Base-by-base conservation (phyloP, 2,888 invertebrate species). In the Reticulitermes lucifugus region DNA sequence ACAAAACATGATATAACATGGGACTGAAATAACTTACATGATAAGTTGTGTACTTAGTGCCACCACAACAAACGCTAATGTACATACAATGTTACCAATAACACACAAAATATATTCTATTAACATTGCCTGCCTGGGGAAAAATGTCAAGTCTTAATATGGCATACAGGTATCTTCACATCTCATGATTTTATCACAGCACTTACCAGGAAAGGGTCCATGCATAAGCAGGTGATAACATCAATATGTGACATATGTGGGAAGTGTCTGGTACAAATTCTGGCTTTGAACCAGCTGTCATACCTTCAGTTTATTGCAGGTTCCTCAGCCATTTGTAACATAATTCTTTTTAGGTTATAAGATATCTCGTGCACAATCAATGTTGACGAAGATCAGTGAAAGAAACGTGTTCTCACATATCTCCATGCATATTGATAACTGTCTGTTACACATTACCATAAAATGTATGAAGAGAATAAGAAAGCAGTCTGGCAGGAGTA, bases 21-120 rank as follows among this genome's bases (percentile, higher is more conserved):
- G 65, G n/a, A n/a, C n/a, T 65, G 10, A 65, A 65, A 65, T 65
- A 65, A 65, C 25, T 65, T 65, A 65, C 65, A 65, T 65, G 65
- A 65, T 14, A 65, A 12, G 55, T 18, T 18, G 55, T 5, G 14
- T 55, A 55, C 18, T 12, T 55, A 55, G 55, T 25, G 65, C 25
- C n/a, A 12, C n/a, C 65, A 65, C 65, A 65, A 60, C 1, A 21
- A 21, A 60, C 6, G 18, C 60, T 60, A 65, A 65, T 25, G 65
- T 65, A 65, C 65, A 65, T 65, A 65, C 65, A 65, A 14, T 65
- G 65, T 65, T 55, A 55, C 55, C 55, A 65, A 25, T n/a, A 65
- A 65, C 65, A 65, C 25, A 65, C n/a, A 65, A 65, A 25, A 65
- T 6, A 25, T 65, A 4, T 7, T 25, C 46, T 14, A 18, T 55